These are phyloP conservation scores for Shinisaurus crocodilurus DNA, from an alignment of 2,113 vertebrate species.

Conservation along the genomic window DNA sequence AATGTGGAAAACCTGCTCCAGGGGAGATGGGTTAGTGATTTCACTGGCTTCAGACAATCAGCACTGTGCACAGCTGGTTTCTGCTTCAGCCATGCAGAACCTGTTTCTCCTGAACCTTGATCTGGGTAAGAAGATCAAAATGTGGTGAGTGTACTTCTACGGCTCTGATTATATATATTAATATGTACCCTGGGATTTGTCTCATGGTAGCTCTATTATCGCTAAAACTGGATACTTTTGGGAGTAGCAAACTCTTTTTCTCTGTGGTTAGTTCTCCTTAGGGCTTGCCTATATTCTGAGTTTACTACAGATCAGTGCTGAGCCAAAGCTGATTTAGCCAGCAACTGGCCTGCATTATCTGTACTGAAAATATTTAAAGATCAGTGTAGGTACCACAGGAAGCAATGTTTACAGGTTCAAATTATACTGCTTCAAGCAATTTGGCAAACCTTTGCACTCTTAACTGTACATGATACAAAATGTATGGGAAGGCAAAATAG, in stretches of 20 bases:
- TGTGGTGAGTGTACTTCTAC: neutral
- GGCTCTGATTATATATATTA: neutral
- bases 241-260: slow-evolving; percentile 23
- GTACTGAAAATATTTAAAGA: neutral
- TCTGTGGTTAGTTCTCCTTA: neutral
- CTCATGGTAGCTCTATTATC: neutral
- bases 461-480: neutral
- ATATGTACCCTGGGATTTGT: neutral
- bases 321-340: neutral
- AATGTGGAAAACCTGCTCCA: neutral
- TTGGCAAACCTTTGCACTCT: neutral
- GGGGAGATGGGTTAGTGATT: neutral
- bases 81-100: neutral
- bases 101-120: neutral
- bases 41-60: neutral
- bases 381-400: neutral
- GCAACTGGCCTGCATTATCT: neutral
- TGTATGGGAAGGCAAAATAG: neutral
- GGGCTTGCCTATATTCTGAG: neutral
- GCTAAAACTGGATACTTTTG: neutral
- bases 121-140: neutral
- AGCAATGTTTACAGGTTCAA: neutral
- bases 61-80: neutral
- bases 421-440: neutral
- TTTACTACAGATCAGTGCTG: neutral